phyloP scores from a whole-genome alignment of 2,797 vertebrate species.

The Helicolenus hilgendorfi region DNA sequence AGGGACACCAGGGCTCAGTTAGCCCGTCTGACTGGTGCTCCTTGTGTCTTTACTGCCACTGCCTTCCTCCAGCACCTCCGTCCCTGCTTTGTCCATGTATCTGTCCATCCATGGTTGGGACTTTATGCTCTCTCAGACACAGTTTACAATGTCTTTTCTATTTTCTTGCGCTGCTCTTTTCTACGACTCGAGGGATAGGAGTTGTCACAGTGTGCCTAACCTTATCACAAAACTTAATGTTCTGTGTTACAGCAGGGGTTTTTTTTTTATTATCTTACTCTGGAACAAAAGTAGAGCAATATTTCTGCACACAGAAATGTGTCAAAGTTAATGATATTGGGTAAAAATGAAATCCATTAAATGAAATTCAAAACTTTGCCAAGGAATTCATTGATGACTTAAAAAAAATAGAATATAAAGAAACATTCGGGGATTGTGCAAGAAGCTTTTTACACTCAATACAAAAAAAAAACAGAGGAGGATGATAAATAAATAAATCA shows the following conservation, averaged over 20 bases:
- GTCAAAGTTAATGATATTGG: neutral
- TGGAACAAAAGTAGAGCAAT: neutral
- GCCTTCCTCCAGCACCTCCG: slow-evolving; percentile 41
- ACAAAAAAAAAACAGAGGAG: accelerated
- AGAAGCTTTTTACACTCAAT: too few species aligned
- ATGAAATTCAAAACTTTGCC: neutral
- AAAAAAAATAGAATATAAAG: too few species aligned
- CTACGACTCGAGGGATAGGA: neutral
- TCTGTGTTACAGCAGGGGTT: neutral
- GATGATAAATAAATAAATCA: too few species aligned
- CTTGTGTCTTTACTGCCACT: slow-evolving; percentile 71
- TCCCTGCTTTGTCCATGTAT: slow-evolving; percentile 4
- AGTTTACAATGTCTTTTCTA: neutral
- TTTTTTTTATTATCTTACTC: neutral
- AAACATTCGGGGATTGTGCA: too few species aligned
- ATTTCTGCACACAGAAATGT: neutral
- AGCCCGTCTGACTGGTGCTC: slow-evolving; percentile 70
- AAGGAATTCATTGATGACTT: too few species aligned
- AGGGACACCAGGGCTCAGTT: slow-evolving; percentile 73
- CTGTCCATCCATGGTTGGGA: neutral
- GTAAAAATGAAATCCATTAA: neutral
- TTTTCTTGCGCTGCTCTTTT: neutral
- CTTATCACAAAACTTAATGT: neutral
- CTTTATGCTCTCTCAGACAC: neutral
- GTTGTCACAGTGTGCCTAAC: neutral